A percentile compares a stretch with the other conserved stretches of the same genome.
phyloP scores from a whole-genome alignment of 2,797 vertebrate species.

The Echiichthys vipera region DNA sequence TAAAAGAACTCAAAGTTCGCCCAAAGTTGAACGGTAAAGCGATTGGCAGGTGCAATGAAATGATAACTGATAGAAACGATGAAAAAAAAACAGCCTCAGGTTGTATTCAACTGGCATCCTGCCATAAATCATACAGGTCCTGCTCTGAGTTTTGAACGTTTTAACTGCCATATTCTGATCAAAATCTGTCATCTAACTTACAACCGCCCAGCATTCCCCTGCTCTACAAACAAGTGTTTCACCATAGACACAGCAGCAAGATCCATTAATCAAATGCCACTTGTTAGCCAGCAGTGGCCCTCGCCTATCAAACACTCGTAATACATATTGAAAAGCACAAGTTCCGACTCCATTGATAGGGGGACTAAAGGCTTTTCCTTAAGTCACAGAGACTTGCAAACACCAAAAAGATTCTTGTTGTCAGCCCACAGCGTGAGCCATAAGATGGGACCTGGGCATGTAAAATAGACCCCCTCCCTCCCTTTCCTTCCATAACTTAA shows the following conservation, averaged over 20 bases:
- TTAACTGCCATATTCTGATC: constrained; percentile 40
- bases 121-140: constrained; percentile 4
- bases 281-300: constrained; percentile 64
- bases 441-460: constrained; percentile 77
- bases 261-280: constrained; percentile 76
- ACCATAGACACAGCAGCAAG: constrained; percentile 62
- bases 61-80: not conserved
- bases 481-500: constrained; percentile 82
- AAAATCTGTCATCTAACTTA: constrained; percentile 45
- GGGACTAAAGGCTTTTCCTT: constrained; percentile 69
- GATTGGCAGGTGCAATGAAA: not conserved
- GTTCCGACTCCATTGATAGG: constrained; percentile 71
- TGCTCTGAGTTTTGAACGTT: constrained; percentile 31
- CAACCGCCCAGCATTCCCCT: constrained; percentile 54
- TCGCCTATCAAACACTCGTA: constrained; percentile 69
- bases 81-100: not conserved
- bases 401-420: constrained; percentile 69
- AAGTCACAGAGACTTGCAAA: constrained; percentile 67
- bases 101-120: not conserved
- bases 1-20: not conserved
- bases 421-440: constrained; percentile 74
- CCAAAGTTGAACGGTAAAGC: not conserved
- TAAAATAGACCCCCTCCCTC: constrained; percentile 68
- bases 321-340: constrained; percentile 71
- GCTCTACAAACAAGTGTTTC: constrained; percentile 76